Evolutionary conservation across 2,888 invertebrate genomes (phyloP).

Genomic region (Pegoplata infirma): DNA sequence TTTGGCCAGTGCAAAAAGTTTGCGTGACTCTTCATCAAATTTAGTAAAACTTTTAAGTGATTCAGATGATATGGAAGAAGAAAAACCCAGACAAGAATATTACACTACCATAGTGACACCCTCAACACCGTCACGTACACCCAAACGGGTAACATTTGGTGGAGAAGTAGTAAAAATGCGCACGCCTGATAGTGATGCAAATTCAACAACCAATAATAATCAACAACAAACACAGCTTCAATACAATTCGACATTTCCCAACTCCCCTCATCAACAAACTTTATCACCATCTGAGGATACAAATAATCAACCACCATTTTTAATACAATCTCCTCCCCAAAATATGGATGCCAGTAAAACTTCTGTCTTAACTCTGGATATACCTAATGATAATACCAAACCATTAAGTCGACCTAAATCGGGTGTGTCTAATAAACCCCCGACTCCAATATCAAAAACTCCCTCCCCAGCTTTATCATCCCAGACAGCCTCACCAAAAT

Average conservation of each 20-base stretch:
- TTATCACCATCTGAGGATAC: slow-evolving; percentile 9
- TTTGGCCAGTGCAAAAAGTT: slow-evolving; percentile 68
- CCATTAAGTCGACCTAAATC: slow-evolving; percentile 66
- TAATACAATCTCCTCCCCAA: slow-evolving; percentile 43
- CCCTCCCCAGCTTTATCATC: slow-evolving; percentile 33
- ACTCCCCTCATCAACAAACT: background rate
- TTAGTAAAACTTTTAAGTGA: slow-evolving; percentile 82
- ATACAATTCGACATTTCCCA: too few species aligned
- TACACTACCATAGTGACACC: slow-evolving; percentile 62
- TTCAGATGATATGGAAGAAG: slow-evolving; percentile 81
- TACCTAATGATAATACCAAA: slow-evolving; percentile 76
- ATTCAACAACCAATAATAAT: slow-evolving; percentile 75
- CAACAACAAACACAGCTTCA: slow-evolving; percentile 67
- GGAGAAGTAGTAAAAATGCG: slow-evolving; percentile 92
- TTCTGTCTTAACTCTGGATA: slow-evolving; percentile 72
- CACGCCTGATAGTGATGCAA: slow-evolving; percentile 90
- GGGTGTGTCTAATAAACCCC: background rate
- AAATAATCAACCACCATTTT: slow-evolving; percentile 45
- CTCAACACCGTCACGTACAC: slow-evolving; percentile 79
- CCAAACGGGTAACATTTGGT: slow-evolving; percentile 89
- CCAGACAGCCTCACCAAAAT: slow-evolving; percentile 49
- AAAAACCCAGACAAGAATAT: slow-evolving; percentile 38
- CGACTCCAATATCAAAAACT: background rate
- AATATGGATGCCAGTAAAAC: slow-evolving; percentile 61
- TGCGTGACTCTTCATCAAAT: slow-evolving; percentile 68